Evolutionary conservation across 2,797 vertebrate species (phyloP), one percentile per base, ranked within the genome.

Genomic region (Hemitrygon akajei): DNA sequence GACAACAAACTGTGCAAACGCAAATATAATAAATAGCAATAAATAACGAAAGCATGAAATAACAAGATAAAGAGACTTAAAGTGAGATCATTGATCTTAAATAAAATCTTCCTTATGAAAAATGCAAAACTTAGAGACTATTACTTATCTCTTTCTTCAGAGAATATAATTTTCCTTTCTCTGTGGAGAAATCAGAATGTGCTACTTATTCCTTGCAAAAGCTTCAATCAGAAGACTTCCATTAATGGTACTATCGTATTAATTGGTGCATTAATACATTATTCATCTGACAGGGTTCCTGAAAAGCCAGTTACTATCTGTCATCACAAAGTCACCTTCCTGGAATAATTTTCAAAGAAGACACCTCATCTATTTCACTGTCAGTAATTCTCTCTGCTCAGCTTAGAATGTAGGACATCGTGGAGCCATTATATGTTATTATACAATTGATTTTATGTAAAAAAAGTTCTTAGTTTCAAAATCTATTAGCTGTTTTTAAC

Each of bases 311-410:
- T 92, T 73, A 71, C 69, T 40, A 92, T 92, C 37, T 73, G 89
- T 92, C 89, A 73, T 73, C 66, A 92, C 89, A 92, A 92, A 73
- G 69, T 92, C 69, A 92, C 89, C 69, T 92, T 73, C 89, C 60
- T 73, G 37, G 71, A 73, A 40, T 47, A 40, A 71, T 73, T 47
- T 69, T 92, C 69, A 73, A 73, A 92, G 11, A 10, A 73, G 69
- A 25, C 14, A 20, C 10, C 22, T 37, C 66, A 92, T 92, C 69
- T n/a, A 47, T 92, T 92, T 69, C 25, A 92, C 37, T 92, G 69
- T 73, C 69, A 40, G 66, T 2, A 73, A 71, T 73, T 73, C 69
- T 73, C 69, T 47, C 20, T 9, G 60, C 63, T 69, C 18, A 12
- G 2, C 63, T 60, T 37, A n/a, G n/a, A 91, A 37, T 73, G 71